Conservation (phyloP, 1,140 invertebrate species). For the Megalonaias nervosa region DNA sequence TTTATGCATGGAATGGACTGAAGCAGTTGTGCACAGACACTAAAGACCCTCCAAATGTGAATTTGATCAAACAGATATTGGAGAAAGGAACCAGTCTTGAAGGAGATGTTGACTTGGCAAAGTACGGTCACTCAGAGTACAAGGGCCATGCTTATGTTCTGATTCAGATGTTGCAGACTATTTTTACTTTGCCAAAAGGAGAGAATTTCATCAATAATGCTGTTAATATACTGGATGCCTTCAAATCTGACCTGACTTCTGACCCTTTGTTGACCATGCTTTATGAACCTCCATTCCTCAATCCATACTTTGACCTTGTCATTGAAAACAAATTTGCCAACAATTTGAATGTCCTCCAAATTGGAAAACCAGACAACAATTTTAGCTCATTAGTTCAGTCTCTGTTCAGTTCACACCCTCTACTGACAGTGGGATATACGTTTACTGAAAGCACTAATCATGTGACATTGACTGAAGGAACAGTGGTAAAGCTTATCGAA, state of each 20-base stretch:
- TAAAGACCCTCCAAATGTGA: neutral
- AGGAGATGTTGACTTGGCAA: neutral
- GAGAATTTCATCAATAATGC: neutral
- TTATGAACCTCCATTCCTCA: neutral
- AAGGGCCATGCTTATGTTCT: neutral
- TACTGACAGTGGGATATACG: neutral
- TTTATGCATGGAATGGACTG: neutral
- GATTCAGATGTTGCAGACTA: neutral
- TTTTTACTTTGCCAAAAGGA: neutral
- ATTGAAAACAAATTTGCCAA: neutral
- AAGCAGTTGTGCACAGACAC: neutral
- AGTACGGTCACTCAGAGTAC: neutral
- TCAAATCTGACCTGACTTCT: neutral
- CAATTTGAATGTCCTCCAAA: neutral
- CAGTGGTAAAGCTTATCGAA: neutral
- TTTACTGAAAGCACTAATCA: neutral
- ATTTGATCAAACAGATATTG: neutral
- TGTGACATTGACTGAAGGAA: neutral
- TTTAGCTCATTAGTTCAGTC: neutral
- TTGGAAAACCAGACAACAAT: neutral
- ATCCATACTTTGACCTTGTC: neutral
- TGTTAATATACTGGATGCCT: neutral
- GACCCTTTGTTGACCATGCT: neutral
- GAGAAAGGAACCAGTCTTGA: neutral
- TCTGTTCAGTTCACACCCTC: constrained; percentile 1